Conservation (phyloP, 2,797 vertebrate genomes). For the Zonotrichia albicollis region DNA sequence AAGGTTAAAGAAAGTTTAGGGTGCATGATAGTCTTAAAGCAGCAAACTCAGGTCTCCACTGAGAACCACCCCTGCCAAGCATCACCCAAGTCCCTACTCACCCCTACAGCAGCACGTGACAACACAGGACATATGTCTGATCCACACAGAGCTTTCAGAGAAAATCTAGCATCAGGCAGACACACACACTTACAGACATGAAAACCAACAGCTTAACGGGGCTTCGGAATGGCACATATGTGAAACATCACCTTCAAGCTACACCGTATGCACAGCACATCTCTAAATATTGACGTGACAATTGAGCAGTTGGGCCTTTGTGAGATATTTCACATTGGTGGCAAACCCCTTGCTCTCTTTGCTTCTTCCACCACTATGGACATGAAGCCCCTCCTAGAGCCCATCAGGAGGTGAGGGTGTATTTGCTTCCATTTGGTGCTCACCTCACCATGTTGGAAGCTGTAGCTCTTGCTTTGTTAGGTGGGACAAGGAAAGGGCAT, state of each 20-base stretch:
- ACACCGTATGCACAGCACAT: neutral
- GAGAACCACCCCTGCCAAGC: neutral
- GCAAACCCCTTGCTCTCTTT: neutral
- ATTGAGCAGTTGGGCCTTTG: neutral
- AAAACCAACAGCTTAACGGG: conserved; percentile 35
- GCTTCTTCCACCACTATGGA: neutral
- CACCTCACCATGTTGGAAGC: neutral
- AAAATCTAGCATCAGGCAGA: conserved; percentile 42
- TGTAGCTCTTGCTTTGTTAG: neutral
- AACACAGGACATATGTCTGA: neutral
- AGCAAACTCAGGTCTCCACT: neutral
- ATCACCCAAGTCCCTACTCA: neutral
- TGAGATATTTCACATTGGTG: neutral
- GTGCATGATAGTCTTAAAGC: neutral
- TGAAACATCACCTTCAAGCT: conserved; percentile 36
- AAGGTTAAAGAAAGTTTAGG: neutral
- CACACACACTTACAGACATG: neutral
- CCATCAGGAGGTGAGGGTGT: neutral
- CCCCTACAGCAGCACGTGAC: neutral
- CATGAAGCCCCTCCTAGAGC: neutral
- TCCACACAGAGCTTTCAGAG: neutral
- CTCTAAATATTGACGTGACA: neutral
- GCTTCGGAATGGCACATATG: conserved; percentile 24
- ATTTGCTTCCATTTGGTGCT: neutral
- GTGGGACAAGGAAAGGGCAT: neutral